Conservation (phyloP, 2,888 invertebrate species). For the Pseudococcus longispinus region DNA sequence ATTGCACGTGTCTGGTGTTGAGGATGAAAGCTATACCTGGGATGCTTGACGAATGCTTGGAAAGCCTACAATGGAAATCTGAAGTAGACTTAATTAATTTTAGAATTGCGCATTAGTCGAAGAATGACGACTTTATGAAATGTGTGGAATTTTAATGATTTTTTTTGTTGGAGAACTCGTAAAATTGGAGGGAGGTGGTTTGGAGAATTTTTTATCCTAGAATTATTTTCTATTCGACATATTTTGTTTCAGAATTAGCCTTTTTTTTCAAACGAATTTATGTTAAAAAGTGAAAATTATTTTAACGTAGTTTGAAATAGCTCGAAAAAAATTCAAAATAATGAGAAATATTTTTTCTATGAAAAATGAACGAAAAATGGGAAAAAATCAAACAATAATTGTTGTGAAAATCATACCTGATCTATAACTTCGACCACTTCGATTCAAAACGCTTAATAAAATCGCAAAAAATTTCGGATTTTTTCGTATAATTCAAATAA, state of each 20-base stretch:
- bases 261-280: not conserved
- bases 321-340: no score
- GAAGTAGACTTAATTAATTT: not conserved
- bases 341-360: no score
- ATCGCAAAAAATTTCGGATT: slow-evolving; percentile 15
- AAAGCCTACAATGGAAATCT: not conserved
- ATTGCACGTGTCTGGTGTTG: not conserved
- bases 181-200: not conserved
- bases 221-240: no score
- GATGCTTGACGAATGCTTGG: not conserved
- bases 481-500: not conserved
- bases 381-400: not conserved
- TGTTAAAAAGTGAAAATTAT: no score
- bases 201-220: not conserved
- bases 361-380: not conserved
- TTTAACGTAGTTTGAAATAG: no score
- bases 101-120: not conserved
- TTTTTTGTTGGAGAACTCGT: not conserved
- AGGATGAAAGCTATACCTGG: not conserved
- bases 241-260: not conserved
- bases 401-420: not conserved
- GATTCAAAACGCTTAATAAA: not conserved
- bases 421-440: not conserved
- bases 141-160: not conserved
- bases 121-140: not conserved